Base-by-base conservation (phyloP, 2,797 vertebrate genomes). In the Periparus ater region DNA sequence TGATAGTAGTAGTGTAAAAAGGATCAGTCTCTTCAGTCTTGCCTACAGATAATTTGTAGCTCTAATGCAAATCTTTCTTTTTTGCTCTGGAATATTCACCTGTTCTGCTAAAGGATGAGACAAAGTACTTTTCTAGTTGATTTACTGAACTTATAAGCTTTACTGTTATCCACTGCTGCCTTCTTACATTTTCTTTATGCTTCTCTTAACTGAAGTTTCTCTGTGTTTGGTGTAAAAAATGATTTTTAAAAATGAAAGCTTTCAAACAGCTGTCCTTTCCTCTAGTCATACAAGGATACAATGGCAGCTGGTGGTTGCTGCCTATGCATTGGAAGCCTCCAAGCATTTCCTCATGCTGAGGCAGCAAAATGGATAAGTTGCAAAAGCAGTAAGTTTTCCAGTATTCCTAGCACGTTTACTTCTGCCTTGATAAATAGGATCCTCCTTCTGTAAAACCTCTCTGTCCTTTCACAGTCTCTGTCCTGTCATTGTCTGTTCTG, bases 281-380 rank as follows among this genome's bases (percentile, higher is more conserved):
- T 80, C 38, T 74, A 40, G 36, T 17, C 25, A 44, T 29, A 51
- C 6, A 23, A 30, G 9, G 26, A 51, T 51, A 67, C 4, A 51
- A 3, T 11, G 26, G 26, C 44, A 82, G 51, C 29, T 73, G 21
- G 18, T 55, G 38, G 40, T 60, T 58, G 48, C 57, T 58, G 22
- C 7, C 27, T 1, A 0, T 13, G 44, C 11, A 13, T 0, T 36
- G 55, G 20, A 68, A 38, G 23, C 17, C 11, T 57, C 26, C 62
- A 68, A 61, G n/a, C 3, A 3, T 13, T 75, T 87, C 62, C 62
- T 47, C 5, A 22, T 38, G 60, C 44, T 76, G 40, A 9, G 51
- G 3, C 36, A 85, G 30, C 50, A 29, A 82, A 82, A 79, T 9
- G 9, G 5, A 7, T 23, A 81, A n/a, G n/a, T n/a, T 72, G 17